Evolutionary conservation across 1,140 invertebrate genomes (phyloP).

Genomic region (Drosophila sturtevanti): DNA sequence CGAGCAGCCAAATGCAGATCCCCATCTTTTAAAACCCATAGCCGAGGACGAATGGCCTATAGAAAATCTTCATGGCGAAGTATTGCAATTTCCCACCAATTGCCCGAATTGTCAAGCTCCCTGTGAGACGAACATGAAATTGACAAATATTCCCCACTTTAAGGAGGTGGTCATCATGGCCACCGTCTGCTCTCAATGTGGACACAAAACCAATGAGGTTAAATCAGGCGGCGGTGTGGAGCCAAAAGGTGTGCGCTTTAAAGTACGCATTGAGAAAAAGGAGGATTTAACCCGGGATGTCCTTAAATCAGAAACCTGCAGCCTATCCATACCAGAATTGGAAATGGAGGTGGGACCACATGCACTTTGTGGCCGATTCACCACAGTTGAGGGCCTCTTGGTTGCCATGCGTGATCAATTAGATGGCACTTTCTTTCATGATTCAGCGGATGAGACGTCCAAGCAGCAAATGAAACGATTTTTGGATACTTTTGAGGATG

Average conservation of each 20-base stretch:
- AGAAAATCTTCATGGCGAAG: conserved; percentile 90
- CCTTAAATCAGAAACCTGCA: conserved; percentile 97
- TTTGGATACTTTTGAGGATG: conserved; percentile 87
- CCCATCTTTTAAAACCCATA: conserved; percentile 85
- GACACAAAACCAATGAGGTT: conserved; percentile 95
- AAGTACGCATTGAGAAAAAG: conserved; percentile 88
- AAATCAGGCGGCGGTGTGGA: conserved; percentile 97
- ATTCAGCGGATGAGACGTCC: conserved; percentile 86
- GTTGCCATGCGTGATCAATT: conserved; percentile 88
- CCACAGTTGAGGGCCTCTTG: conserved; percentile 95
- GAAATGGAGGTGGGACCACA: conserved; percentile 93
- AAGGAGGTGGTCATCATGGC: conserved; percentile 99
- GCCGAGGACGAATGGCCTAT: conserved; percentile 85
- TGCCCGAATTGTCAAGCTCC: conserved; percentile 93
- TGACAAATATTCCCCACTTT: conserved; percentile 97
- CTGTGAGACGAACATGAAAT: conserved; percentile 97
- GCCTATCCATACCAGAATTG: conserved; percentile 93
- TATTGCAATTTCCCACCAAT: conserved; percentile 93
- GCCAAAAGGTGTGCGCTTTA: conserved; percentile 90
- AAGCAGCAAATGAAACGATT: conserved; percentile 85
- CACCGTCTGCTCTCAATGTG: conserved; percentile 95
- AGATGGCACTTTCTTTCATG: conserved; percentile 89
- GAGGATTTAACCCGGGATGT: conserved; percentile 96
- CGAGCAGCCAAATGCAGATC: conserved; percentile 22
- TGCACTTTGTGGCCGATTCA: conserved; percentile 96